Base-by-base conservation (phyloP, 2,113 vertebrate genomes). In the Heterotis niloticus region DNA sequence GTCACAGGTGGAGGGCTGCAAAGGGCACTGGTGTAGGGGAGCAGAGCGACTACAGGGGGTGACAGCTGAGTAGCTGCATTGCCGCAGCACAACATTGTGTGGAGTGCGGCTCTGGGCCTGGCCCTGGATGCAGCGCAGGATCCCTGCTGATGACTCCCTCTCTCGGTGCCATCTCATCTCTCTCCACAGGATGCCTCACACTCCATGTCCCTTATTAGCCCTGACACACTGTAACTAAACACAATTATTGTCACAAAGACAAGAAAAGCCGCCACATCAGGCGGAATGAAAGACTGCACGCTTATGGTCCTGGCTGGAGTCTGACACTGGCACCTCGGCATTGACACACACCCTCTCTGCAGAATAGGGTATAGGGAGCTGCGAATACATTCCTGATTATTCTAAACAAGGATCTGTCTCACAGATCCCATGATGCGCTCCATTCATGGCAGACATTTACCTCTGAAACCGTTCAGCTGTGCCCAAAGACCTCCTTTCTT, bases 211-310 rank as follows among this genome's bases (percentile, higher is more conserved):
- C 79, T 85, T 81, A 84, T 84, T 81, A 85, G 81, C 78, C 72
- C 79, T 78, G 77, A 83, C 85, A 78, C 81, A 81, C 84, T 87
- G 80, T 66, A 84, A 87, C 74, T 75, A 75, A 75, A 64, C 10
- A 20, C 16, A 64, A 75, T 75, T 75, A 75, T 17, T 62, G 57
- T 64, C 18, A 64, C 59, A 75, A 75, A 75, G 69, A 28, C 20
- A 54, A 52, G 59, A 75, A 75, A 64, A 26, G 20, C 56, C 12
- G 34, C n/a, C 57, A 26, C 54, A 74, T 74, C 71, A 23, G 74
- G 59, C 62, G 1, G 59, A 75, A 64, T 75, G 24, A 75, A 75
- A 64, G 28, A 26, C 16, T 18, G 26, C 4, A 11, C 26, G 29
- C 23, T 59, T 51, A 24, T 54, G 29, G 57, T 34, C 24, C 59